Evolutionary conservation across 1,140 invertebrate species (phyloP).

Genomic region (Rhopalosiphum maidis): DNA sequence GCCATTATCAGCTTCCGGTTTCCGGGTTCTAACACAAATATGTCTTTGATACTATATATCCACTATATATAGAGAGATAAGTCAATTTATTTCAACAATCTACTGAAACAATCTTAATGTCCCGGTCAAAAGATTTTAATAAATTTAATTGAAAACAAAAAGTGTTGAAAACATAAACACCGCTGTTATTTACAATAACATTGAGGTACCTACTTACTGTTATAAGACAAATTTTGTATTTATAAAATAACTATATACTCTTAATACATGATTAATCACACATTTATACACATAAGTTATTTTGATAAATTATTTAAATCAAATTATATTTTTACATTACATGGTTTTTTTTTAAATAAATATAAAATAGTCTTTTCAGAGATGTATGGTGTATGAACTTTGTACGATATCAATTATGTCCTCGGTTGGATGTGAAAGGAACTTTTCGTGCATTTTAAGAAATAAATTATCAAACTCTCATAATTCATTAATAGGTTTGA

Average conservation of each 20-base stretch:
- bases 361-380: neutral
- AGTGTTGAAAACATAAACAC: neutral
- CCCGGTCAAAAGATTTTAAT: neutral
- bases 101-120: conserved; percentile 12
- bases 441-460: neutral
- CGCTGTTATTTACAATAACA: neutral
- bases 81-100: conserved; percentile 39
- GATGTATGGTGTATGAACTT: neutral
- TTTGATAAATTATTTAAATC: neutral
- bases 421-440: neutral
- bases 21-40: conserved; percentile 22
- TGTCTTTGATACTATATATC: neutral
- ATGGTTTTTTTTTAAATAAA: neutral
- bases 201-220: neutral
- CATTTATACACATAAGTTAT: neutral
- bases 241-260: neutral
- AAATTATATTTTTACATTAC: neutral
- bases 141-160: conserved; percentile 30
- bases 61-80: neutral
- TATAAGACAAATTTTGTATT: neutral
- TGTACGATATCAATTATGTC: neutral
- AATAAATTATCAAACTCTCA: neutral
- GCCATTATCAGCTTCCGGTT: conserved; percentile 51
- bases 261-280: neutral
- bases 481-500: neutral